A percentile compares a stretch with the other conserved stretches of the same genome.
Evolutionary conservation across 2,113 vertebrate genomes (phyloP).

Genomic region (Amblyornis subalaris): DNA sequence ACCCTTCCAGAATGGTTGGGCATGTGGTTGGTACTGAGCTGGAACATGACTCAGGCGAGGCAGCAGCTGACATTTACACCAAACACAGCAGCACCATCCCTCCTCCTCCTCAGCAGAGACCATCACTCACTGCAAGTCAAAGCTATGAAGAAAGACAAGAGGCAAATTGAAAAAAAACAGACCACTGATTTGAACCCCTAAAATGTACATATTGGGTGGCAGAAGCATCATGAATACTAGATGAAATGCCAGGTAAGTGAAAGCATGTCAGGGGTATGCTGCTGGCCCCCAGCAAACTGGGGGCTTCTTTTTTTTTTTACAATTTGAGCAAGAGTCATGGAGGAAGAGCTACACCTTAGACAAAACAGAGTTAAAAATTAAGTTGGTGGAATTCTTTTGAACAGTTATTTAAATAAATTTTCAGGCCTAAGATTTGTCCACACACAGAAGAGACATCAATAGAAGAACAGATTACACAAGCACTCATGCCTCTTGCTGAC

Average conservation of each 20-base stretch:
- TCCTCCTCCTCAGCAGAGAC: neutral
- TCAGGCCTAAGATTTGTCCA: neutral
- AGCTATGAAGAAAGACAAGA: neutral
- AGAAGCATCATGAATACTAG: neutral
- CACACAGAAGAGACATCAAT: neutral
- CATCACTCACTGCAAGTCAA: neutral
- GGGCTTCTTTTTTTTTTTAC: neutral
- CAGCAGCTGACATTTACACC: neutral
- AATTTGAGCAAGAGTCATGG: neutral
- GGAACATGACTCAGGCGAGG: neutral
- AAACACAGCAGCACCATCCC: neutral
- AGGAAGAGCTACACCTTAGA: neutral
- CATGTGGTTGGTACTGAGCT: neutral
- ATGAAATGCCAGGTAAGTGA: neutral
- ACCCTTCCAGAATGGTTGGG: neutral
- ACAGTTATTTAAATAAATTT: neutral
- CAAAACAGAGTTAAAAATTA: neutral
- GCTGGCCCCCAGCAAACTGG: neutral
- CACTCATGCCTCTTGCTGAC: neutral
- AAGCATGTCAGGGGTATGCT: neutral
- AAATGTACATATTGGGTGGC: accelerated
- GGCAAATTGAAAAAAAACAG: neutral
- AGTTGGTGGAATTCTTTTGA: neutral
- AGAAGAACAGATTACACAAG: neutral
- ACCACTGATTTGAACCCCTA: neutral